Base-by-base conservation (phyloP, 2,888 invertebrate species). In the Caenorhabditis virilis region DNA sequence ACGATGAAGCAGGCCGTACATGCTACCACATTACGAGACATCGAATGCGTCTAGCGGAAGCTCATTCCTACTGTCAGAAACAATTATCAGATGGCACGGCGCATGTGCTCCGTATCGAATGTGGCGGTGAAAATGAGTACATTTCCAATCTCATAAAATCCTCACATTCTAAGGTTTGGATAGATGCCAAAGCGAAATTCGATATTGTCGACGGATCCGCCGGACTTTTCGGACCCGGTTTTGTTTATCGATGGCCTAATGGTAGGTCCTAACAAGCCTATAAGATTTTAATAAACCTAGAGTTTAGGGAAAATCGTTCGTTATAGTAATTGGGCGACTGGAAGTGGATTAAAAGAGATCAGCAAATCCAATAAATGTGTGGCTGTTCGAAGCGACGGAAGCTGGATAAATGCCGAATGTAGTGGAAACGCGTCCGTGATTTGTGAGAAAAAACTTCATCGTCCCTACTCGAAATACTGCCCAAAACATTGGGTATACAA, bases 191-290 rank as follows among this genome's bases (percentile, higher is more conserved):
- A 16, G 77, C 77, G 9, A 55, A 71, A 16, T 77, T 75, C 53
- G 75, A 77, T 49, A 74, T 76, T 20, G 67, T 77, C 33, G 77
- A 77, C 53, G 67, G 69, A 22, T 38, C 71, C 20, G 75, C 75
- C 33, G 72, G 72, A 1, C 69, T 77, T 11, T 74, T 75, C 59
- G 64, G 59, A n/a, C 77, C 77, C 23, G 77, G 77, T n/a, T 68
- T 74, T 30, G 77, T 77, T 1, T 68, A 74, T 39, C 39, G 77
- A 39, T 77, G 77, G 77, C 72, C 72, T 11, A 76, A 77, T 54
- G 73, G 36, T 36, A 36, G 16, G 9, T 7, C 5, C 36, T 18
- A 9, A 7, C 13, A n/a, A 11, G 22, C 23, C 26, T n/a, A n/a
- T n/a, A n/a, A n/a, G n/a, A n/a, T n/a, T n/a, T n/a, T n/a, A n/a